Base-by-base conservation (phyloP, 37 sponge, comb jelly and placozoan species). In the Axinella damicornis region DNA sequence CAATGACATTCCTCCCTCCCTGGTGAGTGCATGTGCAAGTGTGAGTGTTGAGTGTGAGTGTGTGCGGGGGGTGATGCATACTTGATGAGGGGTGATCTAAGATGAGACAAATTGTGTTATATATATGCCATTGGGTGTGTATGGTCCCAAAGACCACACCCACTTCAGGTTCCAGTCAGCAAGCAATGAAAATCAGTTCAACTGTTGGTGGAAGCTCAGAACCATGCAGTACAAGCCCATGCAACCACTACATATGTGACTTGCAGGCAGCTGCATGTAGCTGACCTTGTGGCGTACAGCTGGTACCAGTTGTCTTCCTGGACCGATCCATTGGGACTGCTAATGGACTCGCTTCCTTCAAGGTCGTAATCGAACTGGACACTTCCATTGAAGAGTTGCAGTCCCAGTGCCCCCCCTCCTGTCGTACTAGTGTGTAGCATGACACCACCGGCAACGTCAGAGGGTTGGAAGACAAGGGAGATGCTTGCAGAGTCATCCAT, bases 381-480 rank as follows among this genome's bases (percentile, higher is more conserved):
- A 66, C 69, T 74, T 17, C 85, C 76, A 22, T 84, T 65, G 24
- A 33, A 9, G 5, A 84, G 38, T 0, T 33, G 67, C 32, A 84
- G 70, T 37, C 21, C 40, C 37, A 75, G 20, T 30, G 46, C 65
- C 5, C 40, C 53, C 0, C 65, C 56, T 39, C 67, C 55, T 13
- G 5, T 28, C n/a, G 30, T n/a, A 6, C 21, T 12, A 25, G 46
- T 46, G 41, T 53, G 31, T 2, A 83, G 65, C 53, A 84, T 36
- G 33, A 46, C n/a, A 11, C 71, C 70, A 17, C 58, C 32, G 34
- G 55, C 65, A 25, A 39, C 34, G 13, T 84, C 87, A 31, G 79
- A 55, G 34, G 87, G 83, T 2, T 59, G 28, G 40, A 92, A 83
- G 63, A 79, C 53, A 28, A 92, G 38, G 36, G 92, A 92, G 15